Percentiles rank a stretch among this genome's conserved stretches.
These are phyloP conservation scores for Hylia prasina DNA, from an alignment of 2,113 vertebrate genomes.

Conservation along the genomic window DNA sequence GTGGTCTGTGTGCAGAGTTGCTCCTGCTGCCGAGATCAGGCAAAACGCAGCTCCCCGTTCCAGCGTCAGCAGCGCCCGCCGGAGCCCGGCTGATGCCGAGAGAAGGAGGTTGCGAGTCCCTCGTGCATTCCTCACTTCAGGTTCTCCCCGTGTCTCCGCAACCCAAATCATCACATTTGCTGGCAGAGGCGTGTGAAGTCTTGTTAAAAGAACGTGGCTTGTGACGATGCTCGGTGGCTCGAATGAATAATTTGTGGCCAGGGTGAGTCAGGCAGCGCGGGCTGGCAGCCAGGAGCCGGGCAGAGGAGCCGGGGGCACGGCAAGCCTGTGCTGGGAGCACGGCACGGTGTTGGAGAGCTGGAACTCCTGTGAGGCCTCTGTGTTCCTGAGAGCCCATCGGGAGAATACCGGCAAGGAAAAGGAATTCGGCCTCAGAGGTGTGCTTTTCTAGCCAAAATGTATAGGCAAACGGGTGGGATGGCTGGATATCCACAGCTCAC, in stretches of 20 bases:
- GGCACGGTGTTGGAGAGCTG: background rate
- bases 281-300: background rate
- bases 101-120: background rate
- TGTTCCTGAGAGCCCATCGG: background rate
- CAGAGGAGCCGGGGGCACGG: background rate
- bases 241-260: background rate
- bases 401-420: background rate
- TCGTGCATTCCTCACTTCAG: background rate
- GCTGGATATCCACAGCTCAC: background rate
- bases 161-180: background rate
- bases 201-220: background rate
- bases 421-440: background rate
- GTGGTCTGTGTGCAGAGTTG: conserved; percentile 16
- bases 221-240: background rate
- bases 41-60: background rate
- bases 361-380: background rate
- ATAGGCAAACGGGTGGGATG: background rate
- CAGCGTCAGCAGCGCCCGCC: rapidly evolving
- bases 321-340: background rate
- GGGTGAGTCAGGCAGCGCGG: background rate
- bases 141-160: background rate
- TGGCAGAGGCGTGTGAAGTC: background rate
- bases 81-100: rapidly evolving
- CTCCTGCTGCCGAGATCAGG: background rate
- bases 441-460: background rate